Conservation (phyloP, 1,140 invertebrate species). For the Lepidurus apus region DNA sequence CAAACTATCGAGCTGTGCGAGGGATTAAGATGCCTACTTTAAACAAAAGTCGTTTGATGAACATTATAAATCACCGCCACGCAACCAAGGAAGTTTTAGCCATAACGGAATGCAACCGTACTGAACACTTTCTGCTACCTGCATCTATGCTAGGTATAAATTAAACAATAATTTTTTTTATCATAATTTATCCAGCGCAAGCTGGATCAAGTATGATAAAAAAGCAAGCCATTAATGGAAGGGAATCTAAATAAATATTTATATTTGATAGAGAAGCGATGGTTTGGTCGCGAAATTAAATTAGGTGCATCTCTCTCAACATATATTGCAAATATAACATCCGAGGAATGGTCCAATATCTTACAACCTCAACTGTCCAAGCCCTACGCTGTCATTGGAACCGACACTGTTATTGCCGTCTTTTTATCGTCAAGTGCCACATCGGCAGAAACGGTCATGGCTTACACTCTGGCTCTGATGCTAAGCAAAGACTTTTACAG, state of each 20-base stretch:
- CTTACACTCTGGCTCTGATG: background rate
- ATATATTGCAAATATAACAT: background rate
- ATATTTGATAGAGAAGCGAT: background rate
- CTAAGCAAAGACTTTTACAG: background rate
- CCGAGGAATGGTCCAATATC: background rate
- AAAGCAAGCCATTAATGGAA: too few relatives aligned
- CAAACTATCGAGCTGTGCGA: constrained; percentile 80
- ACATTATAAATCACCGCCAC: constrained; percentile 59
- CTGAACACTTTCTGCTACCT: constrained; percentile 47
- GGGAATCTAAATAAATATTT: background rate
- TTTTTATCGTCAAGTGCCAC: background rate
- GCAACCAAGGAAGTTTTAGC: constrained; percentile 47
- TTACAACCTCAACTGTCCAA: background rate
- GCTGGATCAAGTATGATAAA: too few relatives aligned
- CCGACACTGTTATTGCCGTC: background rate
- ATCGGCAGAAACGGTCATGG: background rate
- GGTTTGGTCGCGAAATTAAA: background rate
- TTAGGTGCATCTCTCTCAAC: background rate
- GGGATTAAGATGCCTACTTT: constrained; percentile 66
- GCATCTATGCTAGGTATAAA: background rate
- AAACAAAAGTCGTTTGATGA: constrained; percentile 67
- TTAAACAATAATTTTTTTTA: too few relatives aligned
- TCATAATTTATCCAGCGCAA: too few relatives aligned
- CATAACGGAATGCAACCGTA: constrained; percentile 51
- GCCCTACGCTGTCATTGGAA: background rate